Evolutionary conservation across 2,113 vertebrate species (phyloP).

Genomic region (Lota lota): DNA sequence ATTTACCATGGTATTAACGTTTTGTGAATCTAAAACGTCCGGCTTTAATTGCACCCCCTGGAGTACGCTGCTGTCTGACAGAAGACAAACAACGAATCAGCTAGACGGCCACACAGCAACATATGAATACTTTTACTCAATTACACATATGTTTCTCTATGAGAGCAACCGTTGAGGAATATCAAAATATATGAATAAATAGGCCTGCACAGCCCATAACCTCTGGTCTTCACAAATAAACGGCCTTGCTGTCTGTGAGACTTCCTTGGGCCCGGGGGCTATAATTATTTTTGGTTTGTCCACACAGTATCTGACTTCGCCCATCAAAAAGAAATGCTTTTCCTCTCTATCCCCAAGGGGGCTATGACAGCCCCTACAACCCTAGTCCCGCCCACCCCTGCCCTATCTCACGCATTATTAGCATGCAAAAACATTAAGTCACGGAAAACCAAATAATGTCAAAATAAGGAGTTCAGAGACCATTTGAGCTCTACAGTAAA

Average conservation of each 20-base stretch:
- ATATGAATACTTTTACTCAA: too few relatives aligned
- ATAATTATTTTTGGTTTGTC: constrained; percentile 48
- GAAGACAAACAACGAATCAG: too few relatives aligned
- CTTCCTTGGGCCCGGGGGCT: constrained; percentile 17
- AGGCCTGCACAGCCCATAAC: too few relatives aligned
- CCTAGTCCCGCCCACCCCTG: constrained; percentile 75
- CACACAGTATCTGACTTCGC: constrained; percentile 40
- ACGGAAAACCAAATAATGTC: constrained; percentile 69
- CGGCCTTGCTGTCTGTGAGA: background rate
- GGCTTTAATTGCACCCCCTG: too few relatives aligned
- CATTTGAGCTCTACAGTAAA: background rate
- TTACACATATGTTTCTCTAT: too few relatives aligned
- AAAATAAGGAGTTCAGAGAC: constrained; percentile 56
- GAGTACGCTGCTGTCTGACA: too few relatives aligned
- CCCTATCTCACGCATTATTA: constrained; percentile 71
- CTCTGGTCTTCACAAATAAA: too few relatives aligned
- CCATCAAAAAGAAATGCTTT: constrained; percentile 64
- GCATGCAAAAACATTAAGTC: constrained; percentile 67
- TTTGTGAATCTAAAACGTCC: too few relatives aligned
- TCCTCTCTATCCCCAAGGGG: constrained; percentile 73
- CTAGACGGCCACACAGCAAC: too few relatives aligned
- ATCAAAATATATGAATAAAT: too few relatives aligned
- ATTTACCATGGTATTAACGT: too few relatives aligned
- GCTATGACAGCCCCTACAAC: constrained; percentile 68
- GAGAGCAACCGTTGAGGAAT: too few relatives aligned